A percentile compares a stretch with the other conserved stretches of the same genome.
These are phyloP conservation scores for Sarotherodon lohbergeri DNA, from an alignment of 2,113 vertebrate species.

Conservation along the genomic window DNA sequence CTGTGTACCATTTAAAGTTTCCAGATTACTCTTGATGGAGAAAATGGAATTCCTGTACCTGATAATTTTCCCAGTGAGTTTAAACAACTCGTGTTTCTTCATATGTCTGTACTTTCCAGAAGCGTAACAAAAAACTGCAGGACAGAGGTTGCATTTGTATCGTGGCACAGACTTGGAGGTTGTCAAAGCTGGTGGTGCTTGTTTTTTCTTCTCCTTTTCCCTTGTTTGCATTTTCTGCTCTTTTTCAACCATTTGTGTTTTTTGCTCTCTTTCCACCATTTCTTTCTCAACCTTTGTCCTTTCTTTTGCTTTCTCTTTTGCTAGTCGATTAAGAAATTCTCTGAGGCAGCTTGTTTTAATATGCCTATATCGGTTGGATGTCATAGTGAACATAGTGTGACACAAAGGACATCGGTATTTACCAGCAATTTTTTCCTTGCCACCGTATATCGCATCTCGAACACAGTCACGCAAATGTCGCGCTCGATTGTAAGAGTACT, in stretches of 20 bases:
- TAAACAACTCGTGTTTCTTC: slow-evolving; percentile 64
- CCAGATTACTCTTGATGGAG: neutral
- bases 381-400: slow-evolving; percentile 26
- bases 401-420: slow-evolving; percentile 71
- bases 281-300: neutral
- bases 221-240: neutral
- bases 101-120: slow-evolving; percentile 71
- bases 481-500: slow-evolving; percentile 63
- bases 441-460: slow-evolving; percentile 1
- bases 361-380: slow-evolving; percentile 63
- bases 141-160: slow-evolving; percentile 64
- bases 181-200: neutral
- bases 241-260: neutral
- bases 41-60: slow-evolving; percentile 31
- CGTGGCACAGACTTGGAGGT: neutral
- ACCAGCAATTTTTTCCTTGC: slow-evolving; percentile 36
- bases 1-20: neutral
- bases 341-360: slow-evolving; percentile 55
- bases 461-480: slow-evolving; percentile 71
- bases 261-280: neutral
- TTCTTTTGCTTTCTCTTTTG: neutral
- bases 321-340: slow-evolving; percentile 29
- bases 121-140: slow-evolving; percentile 53
- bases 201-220: slow-evolving; percentile 2
- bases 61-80: slow-evolving; percentile 46